Base-by-base conservation (phyloP, 2,113 vertebrate species). In the Calidris pugnax region DNA sequence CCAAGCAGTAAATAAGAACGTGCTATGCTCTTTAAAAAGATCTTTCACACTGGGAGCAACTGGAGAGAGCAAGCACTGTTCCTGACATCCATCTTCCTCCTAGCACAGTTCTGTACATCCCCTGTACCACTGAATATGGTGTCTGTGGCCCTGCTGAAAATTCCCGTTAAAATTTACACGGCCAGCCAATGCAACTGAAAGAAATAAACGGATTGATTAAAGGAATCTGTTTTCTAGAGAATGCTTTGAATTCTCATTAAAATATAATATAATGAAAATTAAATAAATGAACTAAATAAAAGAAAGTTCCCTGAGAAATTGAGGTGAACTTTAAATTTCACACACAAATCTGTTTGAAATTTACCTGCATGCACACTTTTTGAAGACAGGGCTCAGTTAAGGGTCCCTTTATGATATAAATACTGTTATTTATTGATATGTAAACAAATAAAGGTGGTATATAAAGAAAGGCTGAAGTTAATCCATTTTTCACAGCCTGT, bases 171-270 rank as follows among this genome's bases (percentile, higher is more conserved):
- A 92, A n/a, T 83, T 92, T 3, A 32, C 13, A 50, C 4, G 19
- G 35, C 50, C 51, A 71, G 81, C 27, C 35, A 47, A 67, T 22
- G 37, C 14, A 78, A 67, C n/a, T 75, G 60, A 95, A 90, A 74
- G 13, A 66, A 69, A 73, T 9, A 62, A 41, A 50, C 19, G 3
- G 43, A 17, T 35, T n/a, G 7, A 13, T 72, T 80, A 55, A 63
- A 77, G 50, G 39, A 73, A 39, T 82, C 15, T 47, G 10, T 60
- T 90, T 89, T 60, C 37, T n/a, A 71, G 50, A 83, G 23, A 80
- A 86, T 18, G 47, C 23, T 82, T 89, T 87, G 45, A 64, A 66
- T 93, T 96, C 79, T 89, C 16, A 16, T 82, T 71, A 57, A 82
- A 79, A 85, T 68, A 19, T 9, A 69, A 62, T 63, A 4, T 32